Conservation (phyloP, 2,888 invertebrate species). For the Junonia oenone region DNA sequence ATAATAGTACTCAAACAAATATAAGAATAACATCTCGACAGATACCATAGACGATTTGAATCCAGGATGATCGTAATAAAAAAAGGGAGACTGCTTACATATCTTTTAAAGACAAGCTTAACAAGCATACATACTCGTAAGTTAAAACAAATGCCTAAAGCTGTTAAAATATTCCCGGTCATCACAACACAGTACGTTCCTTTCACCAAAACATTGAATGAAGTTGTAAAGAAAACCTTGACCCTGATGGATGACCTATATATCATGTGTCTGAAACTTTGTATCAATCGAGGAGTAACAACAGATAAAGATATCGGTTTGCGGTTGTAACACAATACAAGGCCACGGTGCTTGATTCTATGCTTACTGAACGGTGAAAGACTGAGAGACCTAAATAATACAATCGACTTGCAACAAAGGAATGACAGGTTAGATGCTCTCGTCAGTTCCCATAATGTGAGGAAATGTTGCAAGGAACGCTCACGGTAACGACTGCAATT, state of each 20-base stretch:
- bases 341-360: slow-evolving; percentile 30
- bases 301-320: slow-evolving; percentile 29
- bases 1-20: background rate
- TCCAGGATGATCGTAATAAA: no score
- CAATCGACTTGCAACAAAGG: slow-evolving; percentile 60
- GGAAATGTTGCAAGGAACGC: slow-evolving; percentile 45
- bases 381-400: slow-evolving; percentile 45
- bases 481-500: slow-evolving; percentile 40
- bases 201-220: slow-evolving; percentile 13
- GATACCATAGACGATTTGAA: background rate
- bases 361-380: slow-evolving; percentile 39
- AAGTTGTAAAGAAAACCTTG: slow-evolving; percentile 28
- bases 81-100: no score
- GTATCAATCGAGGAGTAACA: slow-evolving; percentile 23
- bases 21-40: background rate
- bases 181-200: background rate
- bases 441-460: slow-evolving; percentile 45
- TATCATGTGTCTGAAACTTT: slow-evolving; percentile 26
- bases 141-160: no score
- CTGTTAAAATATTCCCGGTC: background rate
- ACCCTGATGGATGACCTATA: slow-evolving; percentile 21
- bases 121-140: no score
- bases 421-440: slow-evolving; percentile 51
- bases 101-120: no score
- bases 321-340: slow-evolving; percentile 33